Conservation (phyloP, 23 tunicate genomes). For the Trididemnum nubilum region DNA sequence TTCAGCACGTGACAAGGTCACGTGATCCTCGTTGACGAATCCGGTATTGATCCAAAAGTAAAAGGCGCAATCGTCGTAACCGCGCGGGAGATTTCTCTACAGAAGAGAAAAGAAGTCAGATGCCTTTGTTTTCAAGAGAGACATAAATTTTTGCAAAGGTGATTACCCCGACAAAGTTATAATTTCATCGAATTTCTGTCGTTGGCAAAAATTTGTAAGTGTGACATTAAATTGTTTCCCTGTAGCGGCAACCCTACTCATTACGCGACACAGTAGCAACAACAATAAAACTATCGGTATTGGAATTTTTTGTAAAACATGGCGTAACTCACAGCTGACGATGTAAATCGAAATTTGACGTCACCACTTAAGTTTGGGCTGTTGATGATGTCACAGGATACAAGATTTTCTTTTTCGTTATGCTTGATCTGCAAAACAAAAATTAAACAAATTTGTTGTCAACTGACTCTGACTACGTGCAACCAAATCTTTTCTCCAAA, state of each 20-base stretch:
- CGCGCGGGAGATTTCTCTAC: constrained; percentile 79
- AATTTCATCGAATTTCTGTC: too few species aligned
- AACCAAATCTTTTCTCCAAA: too few species aligned
- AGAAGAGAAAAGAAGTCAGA: constrained; percentile 4
- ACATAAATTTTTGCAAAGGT: too few species aligned
- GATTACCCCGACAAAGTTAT: background rate
- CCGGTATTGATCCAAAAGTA: constrained; percentile 94
- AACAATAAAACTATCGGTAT: too few species aligned
- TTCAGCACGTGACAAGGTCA: constrained; percentile 67
- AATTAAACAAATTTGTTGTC: background rate
- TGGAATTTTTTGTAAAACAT: too few species aligned
- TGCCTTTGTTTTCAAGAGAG: too few species aligned
- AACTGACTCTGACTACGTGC: too few species aligned
- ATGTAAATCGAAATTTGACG: constrained; percentile 90
- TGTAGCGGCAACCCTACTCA: too few species aligned
- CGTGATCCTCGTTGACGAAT: constrained; percentile 50
- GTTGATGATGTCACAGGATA: constrained; percentile 48
- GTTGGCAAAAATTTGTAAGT: too few species aligned
- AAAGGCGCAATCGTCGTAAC: constrained; percentile 90
- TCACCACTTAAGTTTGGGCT: constrained; percentile 76
- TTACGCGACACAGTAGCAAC: too few species aligned
- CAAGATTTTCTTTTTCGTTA: constrained; percentile 37
- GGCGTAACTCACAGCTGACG: constrained; percentile 85
- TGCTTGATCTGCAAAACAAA: constrained; percentile 48
- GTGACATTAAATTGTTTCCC: too few species aligned